Evolutionary conservation across 2,113 vertebrate genomes (phyloP).

Genomic region (Calyptommatus sinebrachiatus): DNA sequence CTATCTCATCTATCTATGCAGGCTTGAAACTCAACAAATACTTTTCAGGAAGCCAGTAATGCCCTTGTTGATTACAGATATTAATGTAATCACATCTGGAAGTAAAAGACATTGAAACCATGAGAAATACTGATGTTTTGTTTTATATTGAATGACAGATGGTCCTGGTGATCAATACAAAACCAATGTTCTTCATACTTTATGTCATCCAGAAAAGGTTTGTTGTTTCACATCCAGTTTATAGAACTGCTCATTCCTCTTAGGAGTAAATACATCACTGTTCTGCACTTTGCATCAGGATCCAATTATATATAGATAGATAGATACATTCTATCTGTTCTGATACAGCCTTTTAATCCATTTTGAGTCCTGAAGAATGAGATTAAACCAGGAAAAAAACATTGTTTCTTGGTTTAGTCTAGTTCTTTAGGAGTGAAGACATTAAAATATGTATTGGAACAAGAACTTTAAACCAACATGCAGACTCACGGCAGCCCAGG

Average conservation of each 20-base stretch:
- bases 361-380: too few species aligned
- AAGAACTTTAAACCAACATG: too few species aligned
- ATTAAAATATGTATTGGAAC: too few species aligned
- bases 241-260: neutral
- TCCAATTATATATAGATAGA: too few species aligned
- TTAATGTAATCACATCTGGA: neutral
- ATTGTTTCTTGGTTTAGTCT: too few species aligned
- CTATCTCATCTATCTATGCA: slow-evolving; percentile 11
- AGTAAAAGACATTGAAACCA: neutral
- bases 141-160: neutral
- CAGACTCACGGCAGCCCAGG: too few species aligned
- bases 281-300: neutral
- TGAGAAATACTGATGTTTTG: neutral
- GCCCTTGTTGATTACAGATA: neutral
- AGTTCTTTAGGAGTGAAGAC: too few species aligned
- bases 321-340: too few species aligned
- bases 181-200: neutral
- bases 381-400: too few species aligned
- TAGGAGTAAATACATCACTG: neutral
- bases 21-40: neutral
- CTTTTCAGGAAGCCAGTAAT: slow-evolving; percentile 16
- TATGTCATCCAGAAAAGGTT: neutral
- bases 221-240: neutral
- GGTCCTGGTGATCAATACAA: neutral
- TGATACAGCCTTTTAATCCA: too few species aligned